phyloP scores from a whole-genome alignment of 2,113 vertebrate genomes.

The Lampris megalopsis region DNA sequence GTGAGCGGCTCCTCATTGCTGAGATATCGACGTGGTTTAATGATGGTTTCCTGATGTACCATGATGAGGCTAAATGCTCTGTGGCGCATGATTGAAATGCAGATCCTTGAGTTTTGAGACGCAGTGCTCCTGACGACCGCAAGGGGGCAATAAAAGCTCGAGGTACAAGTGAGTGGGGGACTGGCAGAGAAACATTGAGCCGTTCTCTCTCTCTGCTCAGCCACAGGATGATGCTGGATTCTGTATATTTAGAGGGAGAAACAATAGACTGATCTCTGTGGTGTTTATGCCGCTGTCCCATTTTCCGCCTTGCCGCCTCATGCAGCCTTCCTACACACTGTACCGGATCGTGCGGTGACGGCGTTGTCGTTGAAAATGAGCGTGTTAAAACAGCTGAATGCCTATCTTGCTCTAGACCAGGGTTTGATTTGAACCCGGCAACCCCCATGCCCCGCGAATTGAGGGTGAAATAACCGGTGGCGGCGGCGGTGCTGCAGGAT shows the following conservation, averaged over 20 bases:
- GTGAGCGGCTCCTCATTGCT: too few relatives aligned
- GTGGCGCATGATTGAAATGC: neutral
- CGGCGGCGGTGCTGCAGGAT: neutral
- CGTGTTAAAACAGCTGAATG: constrained; percentile 7
- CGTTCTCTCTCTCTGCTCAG: constrained; percentile 31
- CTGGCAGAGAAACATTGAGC: neutral
- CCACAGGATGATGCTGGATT: constrained; percentile 59
- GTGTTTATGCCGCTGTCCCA: constrained; percentile 62
- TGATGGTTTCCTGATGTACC: too few relatives aligned
- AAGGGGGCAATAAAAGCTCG: constrained; percentile 80
- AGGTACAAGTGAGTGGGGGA: constrained; percentile 14
- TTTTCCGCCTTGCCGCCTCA: constrained; percentile 50
- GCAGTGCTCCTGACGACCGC: constrained; percentile 68
- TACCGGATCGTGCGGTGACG: constrained; percentile 5
- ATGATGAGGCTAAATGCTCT: neutral
- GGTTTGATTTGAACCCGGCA: constrained; percentile 45
- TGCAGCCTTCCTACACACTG: constrained; percentile 47
- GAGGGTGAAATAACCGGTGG: constrained; percentile 16
- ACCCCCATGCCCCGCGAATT: constrained; percentile 13
- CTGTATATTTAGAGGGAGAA: constrained; percentile 65
- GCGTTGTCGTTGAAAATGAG: constrained; percentile 41
- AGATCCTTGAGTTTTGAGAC: constrained; percentile 29
- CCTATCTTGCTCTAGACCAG: constrained; percentile 42
- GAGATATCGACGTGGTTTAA: too few relatives aligned
- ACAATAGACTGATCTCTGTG: constrained; percentile 64